A percentile compares a stretch with the other conserved stretches of the same genome.
Conservation (phyloP, 2,888 invertebrate genomes). For the Cancer borealis region DNA sequence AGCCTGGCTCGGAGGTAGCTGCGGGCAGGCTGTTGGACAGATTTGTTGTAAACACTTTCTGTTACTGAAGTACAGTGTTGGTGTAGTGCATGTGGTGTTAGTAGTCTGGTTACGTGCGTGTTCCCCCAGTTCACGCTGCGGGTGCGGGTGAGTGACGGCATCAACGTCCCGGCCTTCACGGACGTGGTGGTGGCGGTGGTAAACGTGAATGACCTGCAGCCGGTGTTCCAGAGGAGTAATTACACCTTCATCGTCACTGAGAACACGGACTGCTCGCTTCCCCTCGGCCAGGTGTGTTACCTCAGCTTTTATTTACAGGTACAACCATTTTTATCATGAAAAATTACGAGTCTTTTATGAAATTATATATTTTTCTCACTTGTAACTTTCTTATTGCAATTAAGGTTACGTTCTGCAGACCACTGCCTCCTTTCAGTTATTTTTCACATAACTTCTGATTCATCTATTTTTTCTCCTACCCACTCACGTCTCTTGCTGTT, state of each 20-base stretch:
- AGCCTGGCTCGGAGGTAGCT: not conserved
- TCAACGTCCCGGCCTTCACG: slow-evolving; percentile 46
- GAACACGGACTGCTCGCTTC: slow-evolving; percentile 50
- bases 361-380: too few species aligned
- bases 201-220: slow-evolving; percentile 58
- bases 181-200: slow-evolving; percentile 52
- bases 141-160: slow-evolving; percentile 48
- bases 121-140: slow-evolving; percentile 50
- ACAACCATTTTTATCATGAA: too few species aligned
- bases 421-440: not conserved
- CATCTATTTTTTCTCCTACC: not conserved
- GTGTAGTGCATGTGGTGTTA: not conserved
- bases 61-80: not conserved
- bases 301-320: too few species aligned
- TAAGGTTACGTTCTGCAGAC: too few species aligned
- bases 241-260: slow-evolving; percentile 57
- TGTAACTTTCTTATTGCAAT: too few species aligned
- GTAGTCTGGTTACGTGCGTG: not conserved
- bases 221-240: slow-evolving; percentile 48
- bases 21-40: not conserved
- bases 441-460: not conserved
- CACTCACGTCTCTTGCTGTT: not conserved
- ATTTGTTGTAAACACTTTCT: not conserved
- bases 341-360: too few species aligned
- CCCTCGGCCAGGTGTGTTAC: slow-evolving; percentile 44